Conservation (phyloP, 2,113 vertebrate species). For the Tachycineta bicolor region DNA sequence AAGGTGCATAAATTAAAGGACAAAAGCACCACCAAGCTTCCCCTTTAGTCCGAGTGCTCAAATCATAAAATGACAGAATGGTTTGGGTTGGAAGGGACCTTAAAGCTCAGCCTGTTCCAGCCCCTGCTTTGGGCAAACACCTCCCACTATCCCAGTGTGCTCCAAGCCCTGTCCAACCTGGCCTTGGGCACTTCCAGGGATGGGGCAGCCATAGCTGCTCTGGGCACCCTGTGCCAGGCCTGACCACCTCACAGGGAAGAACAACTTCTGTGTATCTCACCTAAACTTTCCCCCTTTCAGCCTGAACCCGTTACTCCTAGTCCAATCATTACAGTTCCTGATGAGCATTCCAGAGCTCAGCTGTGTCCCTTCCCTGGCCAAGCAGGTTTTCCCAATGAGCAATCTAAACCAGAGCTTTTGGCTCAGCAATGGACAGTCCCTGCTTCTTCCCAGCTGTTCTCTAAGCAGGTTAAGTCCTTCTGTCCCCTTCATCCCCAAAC, state of each 20-base stretch:
- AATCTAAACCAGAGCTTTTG: neutral
- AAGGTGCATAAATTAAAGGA: neutral
- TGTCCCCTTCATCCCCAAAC: neutral
- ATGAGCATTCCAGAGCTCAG: neutral
- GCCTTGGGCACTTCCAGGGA: neutral
- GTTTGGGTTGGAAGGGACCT: neutral
- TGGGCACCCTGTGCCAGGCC: neutral
- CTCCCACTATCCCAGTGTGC: rapidly evolving
- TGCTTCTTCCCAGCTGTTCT: neutral
- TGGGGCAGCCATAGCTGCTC: neutral
- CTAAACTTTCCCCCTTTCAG: neutral
- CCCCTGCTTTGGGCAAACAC: neutral
- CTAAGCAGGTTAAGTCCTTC: neutral
- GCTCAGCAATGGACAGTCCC: neutral
- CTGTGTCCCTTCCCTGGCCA: neutral
- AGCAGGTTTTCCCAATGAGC: neutral
- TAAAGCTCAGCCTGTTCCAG: neutral
- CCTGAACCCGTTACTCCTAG: neutral
- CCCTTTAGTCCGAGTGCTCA: neutral
- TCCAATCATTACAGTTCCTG: neutral
- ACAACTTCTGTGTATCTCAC: neutral
- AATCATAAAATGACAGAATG: neutral
- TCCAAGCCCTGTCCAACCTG: neutral
- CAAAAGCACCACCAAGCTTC: neutral
- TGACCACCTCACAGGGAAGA: neutral